phyloP scores from a whole-genome alignment of 2,888 invertebrate species.

The Ectropis crepuscularia region DNA sequence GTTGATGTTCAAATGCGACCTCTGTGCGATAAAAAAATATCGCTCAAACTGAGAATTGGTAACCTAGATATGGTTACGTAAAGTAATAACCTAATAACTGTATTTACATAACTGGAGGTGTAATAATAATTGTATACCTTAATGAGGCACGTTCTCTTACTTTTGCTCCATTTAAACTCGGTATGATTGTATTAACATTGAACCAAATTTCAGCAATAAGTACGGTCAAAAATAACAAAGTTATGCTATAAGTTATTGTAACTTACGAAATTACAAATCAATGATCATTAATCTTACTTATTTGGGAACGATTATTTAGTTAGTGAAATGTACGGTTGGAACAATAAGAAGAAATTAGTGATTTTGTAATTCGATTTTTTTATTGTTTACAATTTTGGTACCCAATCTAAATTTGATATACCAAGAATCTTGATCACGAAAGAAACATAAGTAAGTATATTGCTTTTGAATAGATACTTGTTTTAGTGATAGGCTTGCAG shows the following conservation, averaged over 20 bases:
- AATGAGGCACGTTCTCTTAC: slow-evolving; percentile 15
- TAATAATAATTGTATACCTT: slow-evolving; percentile 2
- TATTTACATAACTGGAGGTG: slow-evolving; percentile 13
- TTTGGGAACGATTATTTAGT: too few relatives aligned
- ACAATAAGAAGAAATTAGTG: too few relatives aligned
- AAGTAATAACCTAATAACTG: slow-evolving; percentile 17
- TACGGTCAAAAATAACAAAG: slow-evolving; percentile 8
- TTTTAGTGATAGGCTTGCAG: too few relatives aligned
- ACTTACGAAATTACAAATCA: not conserved
- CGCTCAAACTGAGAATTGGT: slow-evolving; percentile 5
- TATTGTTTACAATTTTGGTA: too few relatives aligned
- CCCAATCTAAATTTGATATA: too few relatives aligned
- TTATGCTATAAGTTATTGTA: not conserved
- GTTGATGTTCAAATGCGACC: too few relatives aligned
- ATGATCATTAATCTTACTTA: not conserved
- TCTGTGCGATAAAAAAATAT: too few relatives aligned
- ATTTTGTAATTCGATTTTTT: too few relatives aligned
- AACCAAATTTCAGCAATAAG: slow-evolving; percentile 10
- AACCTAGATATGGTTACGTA: slow-evolving; percentile 17
- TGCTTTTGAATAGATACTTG: too few relatives aligned
- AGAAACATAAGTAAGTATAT: too few relatives aligned
- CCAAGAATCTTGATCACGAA: too few relatives aligned
- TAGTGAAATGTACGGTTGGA: too few relatives aligned
- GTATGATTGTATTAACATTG: slow-evolving; percentile 11
- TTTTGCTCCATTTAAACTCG: slow-evolving; percentile 12